Conservation (phyloP, 2,113 vertebrate genomes). For the Ornithorhynchus anatinus region DNA sequence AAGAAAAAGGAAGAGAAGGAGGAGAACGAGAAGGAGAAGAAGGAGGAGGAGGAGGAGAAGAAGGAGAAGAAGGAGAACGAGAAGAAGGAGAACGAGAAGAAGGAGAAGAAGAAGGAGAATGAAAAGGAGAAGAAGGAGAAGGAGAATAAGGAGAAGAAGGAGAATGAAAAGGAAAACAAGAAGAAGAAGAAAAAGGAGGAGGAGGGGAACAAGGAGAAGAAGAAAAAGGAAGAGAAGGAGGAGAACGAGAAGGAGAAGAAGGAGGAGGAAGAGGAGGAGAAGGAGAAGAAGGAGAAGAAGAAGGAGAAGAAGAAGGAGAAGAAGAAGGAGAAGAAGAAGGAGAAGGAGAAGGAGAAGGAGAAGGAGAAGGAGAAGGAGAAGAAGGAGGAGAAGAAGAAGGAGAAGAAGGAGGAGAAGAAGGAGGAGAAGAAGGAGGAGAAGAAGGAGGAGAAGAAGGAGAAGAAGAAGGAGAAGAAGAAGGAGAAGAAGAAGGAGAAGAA, state of each 20-base stretch:
- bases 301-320: too few relatives aligned
- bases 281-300: too few relatives aligned
- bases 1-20: rapidly evolving
- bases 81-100: too few relatives aligned
- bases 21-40: not conserved
- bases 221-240: not conserved
- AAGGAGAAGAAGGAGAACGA: not conserved
- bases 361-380: too few relatives aligned
- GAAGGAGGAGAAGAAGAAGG: too few relatives aligned
- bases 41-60: not conserved
- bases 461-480: not conserved
- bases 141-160: too few relatives aligned
- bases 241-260: too few relatives aligned
- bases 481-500: not conserved
- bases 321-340: not conserved
- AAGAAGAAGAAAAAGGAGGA: not conserved
- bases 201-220: not conserved
- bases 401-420: not conserved
- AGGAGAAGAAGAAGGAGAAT: too few relatives aligned
- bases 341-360: not conserved
- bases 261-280: too few relatives aligned
- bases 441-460: not conserved
- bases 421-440: not conserved
- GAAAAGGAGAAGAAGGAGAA: too few relatives aligned
- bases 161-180: rapidly evolving